phyloP scores from a whole-genome alignment of 2,888 invertebrate species.

The Malacosoma neustria region DNA sequence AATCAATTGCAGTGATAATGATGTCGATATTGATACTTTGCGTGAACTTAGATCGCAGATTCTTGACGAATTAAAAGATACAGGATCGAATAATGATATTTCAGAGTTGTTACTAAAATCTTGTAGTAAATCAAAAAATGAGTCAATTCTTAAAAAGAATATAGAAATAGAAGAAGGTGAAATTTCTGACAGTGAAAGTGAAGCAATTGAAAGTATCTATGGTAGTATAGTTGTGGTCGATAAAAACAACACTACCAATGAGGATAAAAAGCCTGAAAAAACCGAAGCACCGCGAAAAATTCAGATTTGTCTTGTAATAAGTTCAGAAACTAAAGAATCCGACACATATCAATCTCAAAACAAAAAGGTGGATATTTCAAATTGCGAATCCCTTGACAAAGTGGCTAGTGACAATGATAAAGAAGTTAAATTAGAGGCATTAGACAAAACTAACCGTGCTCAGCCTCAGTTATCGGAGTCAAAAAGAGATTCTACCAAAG shows the following conservation, averaged over 20 bases:
- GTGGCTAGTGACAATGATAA: constrained; percentile 10
- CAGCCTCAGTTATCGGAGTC: no score
- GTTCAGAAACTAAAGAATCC: constrained; percentile 17
- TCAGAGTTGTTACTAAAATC: constrained; percentile 60
- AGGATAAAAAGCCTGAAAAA: constrained; percentile 21
- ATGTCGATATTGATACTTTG: constrained; percentile 65
- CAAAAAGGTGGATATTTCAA: background rate
- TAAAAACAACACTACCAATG: constrained; percentile 17
- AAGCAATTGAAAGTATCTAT: constrained; percentile 57
- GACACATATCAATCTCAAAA: background rate
- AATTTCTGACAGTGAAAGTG: constrained; percentile 63
- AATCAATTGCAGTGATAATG: constrained; percentile 53
- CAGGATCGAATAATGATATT: constrained; percentile 57
- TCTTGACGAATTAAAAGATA: constrained; percentile 59
- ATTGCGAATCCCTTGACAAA: background rate
- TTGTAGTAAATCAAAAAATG: constrained; percentile 37
- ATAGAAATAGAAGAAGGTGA: constrained; percentile 62
- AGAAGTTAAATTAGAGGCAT: constrained; percentile 5
- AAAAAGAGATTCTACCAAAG: no score
- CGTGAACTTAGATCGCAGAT: constrained; percentile 61
- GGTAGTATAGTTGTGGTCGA: constrained; percentile 47
- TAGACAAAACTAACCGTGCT: no score
- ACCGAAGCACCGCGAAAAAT: constrained; percentile 36
- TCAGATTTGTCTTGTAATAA: constrained; percentile 47
- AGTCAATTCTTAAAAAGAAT: constrained; percentile 18